Conservation (phyloP, 2,113 vertebrate genomes). For the Struthio camelus region DNA sequence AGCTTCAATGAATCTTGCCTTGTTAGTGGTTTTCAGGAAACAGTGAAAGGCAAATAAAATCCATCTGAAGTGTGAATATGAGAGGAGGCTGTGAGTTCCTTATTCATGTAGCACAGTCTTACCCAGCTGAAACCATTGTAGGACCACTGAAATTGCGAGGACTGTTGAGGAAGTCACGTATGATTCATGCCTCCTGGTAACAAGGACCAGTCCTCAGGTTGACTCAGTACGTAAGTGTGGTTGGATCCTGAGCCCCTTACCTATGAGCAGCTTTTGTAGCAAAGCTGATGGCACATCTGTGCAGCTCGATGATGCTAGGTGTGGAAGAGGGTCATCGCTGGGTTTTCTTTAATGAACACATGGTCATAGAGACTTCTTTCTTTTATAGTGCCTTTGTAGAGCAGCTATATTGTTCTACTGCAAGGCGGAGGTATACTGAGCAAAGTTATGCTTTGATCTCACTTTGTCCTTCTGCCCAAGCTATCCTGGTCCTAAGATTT, state of each 20-base stretch:
- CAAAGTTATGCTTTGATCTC: neutral
- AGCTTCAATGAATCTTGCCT: neutral
- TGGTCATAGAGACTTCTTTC: neutral
- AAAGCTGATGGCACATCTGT: neutral
- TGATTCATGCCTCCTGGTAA: rapidly evolving
- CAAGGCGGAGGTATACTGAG: neutral
- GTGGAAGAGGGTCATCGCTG: neutral
- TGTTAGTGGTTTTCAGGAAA: conserved; percentile 22
- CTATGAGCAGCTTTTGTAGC: neutral
- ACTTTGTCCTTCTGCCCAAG: neutral
- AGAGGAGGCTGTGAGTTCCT: neutral
- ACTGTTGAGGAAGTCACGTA: rapidly evolving
- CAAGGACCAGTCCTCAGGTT: neutral
- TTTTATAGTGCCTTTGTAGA: neutral
- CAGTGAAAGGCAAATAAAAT: neutral
- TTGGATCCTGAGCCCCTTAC: neutral
- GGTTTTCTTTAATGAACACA: neutral
- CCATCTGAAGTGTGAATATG: neutral
- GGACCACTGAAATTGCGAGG: neutral
- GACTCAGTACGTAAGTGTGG: neutral
- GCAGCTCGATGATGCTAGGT: neutral
- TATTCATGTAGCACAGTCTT: neutral
- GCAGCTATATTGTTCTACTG: neutral
- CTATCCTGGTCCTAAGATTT: neutral
- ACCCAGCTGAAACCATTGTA: neutral